Base-by-base conservation (phyloP, 2,797 vertebrate genomes). In the Mastacembelus armatus region DNA sequence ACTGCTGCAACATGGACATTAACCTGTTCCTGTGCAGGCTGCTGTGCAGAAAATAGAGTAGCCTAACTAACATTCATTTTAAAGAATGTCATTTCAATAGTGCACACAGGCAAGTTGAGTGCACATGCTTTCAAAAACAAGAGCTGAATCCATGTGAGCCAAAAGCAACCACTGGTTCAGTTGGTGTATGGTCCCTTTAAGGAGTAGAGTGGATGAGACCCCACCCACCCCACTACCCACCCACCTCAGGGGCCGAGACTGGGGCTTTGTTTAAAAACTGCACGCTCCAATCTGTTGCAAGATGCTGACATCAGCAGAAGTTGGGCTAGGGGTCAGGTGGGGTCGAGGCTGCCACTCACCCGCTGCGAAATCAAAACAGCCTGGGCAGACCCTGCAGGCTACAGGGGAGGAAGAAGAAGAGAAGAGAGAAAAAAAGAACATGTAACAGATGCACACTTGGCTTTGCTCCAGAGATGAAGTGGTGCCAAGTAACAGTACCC, bases 261-360 rank as follows among this genome's bases (percentile, higher is more conserved):
- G 57, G 78, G 85, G 84, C 89, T 92, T 93, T 92, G 92, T 94
- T 93, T 88, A 89, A 91, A 88, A 92, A 92, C 78, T 84, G 76
- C 89, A 89, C 26, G 74, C 86, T 87, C 77, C 89, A 92, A 91
- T 91, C 90, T 89, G 84, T 77, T 54, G 85, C 83, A 90, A 93
- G 90, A 94, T 91, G 93, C 93, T 93, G 92, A 93, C 91, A 90
- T 93, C 91, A 93, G 92, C 92, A 91, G 68, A 91, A 91, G 87
- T 84, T 10, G 65, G 44, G 77, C 81, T 77, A 65, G 76, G 84
- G 92, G 92, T 92, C 90, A 90, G 82, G 52, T 84, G 73, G 83
- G 92, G 93, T 92, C 87, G 86, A 81, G 85, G 84, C 90, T 92
- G 90, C 90, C 88, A 89, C 83, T 93, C 91, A 91, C 67, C 80